Conservation (phyloP, 2,797 vertebrate species). For the Chloroceryle amazona region DNA sequence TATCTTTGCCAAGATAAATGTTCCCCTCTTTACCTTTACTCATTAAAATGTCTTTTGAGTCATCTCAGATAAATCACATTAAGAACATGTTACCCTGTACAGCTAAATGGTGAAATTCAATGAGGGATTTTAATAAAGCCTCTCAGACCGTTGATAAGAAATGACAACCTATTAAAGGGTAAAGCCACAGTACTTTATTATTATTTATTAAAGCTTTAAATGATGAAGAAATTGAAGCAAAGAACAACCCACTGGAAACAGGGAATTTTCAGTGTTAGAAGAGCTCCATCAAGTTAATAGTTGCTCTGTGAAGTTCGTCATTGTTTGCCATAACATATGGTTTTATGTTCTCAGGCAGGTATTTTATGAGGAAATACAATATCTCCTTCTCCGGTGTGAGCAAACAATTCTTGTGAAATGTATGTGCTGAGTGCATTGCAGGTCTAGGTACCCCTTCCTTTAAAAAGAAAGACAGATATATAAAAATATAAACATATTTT, state of each 20-base stretch:
- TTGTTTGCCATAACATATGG: not conserved
- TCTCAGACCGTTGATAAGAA: not conserved
- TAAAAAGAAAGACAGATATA: not conserved
- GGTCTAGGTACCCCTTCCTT: not conserved
- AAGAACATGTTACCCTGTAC: not conserved
- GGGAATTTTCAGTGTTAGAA: not conserved
- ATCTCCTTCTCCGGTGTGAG: not conserved
- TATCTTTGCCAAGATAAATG: slow-evolving; percentile 37
- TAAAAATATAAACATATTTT: not conserved
- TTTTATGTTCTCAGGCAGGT: not conserved
- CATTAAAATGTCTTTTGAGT: slow-evolving; percentile 10
- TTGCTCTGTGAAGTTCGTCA: not conserved
- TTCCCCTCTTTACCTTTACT: slow-evolving; percentile 29
- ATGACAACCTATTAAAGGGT: not conserved
- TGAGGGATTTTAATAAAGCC: slow-evolving; percentile 11
- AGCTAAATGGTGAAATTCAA: not conserved
- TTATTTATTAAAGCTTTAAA: slow-evolving; percentile 10
- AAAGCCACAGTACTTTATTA: not conserved
- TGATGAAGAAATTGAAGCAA: not conserved
- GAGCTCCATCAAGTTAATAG: not conserved
- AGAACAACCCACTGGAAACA: not conserved
- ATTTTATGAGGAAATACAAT: not conserved
- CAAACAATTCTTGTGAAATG: not conserved
- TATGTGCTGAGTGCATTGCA: not conserved
- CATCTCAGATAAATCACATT: slow-evolving; percentile 14